These are phyloP conservation scores for Caracal caracal DNA, from an alignment of 2,113 vertebrate species.

Conservation along the genomic window DNA sequence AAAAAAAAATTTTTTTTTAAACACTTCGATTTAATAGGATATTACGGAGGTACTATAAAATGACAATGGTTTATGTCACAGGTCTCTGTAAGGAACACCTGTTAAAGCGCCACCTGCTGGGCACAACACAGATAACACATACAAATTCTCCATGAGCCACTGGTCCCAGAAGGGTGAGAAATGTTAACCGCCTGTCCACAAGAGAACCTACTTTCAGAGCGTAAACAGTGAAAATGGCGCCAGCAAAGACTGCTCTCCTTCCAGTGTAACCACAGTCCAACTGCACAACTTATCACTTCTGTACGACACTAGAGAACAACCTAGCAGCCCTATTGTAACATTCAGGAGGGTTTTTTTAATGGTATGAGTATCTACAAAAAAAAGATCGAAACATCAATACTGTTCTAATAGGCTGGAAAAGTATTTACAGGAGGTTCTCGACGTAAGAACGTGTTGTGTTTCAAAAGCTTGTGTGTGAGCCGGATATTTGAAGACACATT, in stretches of 20 bases:
- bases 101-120: conserved; percentile 57
- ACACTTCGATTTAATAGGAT: neutral
- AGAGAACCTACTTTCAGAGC: neutral
- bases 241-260: neutral
- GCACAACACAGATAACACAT: neutral
- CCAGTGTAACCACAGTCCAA: neutral
- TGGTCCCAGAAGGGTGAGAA: neutral
- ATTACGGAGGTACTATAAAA: neutral
- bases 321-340: neutral
- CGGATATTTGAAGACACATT: neutral
- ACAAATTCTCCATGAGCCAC: neutral
- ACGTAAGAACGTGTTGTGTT: neutral
- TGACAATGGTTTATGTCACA: neutral
- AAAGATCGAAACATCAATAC: conserved; percentile 3
- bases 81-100: neutral
- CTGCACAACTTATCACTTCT: neutral
- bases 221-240: neutral
- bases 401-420: neutral
- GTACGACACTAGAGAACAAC: neutral
- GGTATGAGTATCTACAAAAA: neutral
- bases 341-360: neutral
- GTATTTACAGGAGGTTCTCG: neutral
- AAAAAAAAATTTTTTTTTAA: neutral
- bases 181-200: too few relatives aligned
- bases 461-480: neutral